A percentile compares a stretch with the other conserved stretches of the same genome.
These are phyloP conservation scores for Hydriomena furcata DNA, from an alignment of 2,888 invertebrate species.

Conservation along the genomic window DNA sequence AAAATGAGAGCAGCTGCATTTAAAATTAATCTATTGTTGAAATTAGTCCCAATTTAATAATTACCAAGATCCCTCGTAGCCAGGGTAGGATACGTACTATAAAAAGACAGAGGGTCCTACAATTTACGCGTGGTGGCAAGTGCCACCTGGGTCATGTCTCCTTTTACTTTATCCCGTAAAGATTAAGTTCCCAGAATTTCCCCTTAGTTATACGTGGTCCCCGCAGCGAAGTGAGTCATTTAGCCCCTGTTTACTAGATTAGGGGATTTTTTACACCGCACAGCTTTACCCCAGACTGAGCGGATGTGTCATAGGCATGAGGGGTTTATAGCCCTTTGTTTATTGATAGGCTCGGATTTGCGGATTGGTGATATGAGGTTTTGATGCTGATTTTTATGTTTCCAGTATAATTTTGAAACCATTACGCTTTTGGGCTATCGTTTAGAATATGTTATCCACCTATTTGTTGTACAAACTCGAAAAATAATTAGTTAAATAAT, in stretches of 20 bases:
- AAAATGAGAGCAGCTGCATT: slow-evolving; percentile 19
- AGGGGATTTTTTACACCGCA: slow-evolving; percentile 79
- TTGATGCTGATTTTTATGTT: slow-evolving; percentile 22
- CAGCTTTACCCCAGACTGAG: slow-evolving; percentile 64
- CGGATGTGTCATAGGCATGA: slow-evolving; percentile 65
- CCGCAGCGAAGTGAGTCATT: slow-evolving; percentile 80
- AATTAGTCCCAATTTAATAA: slow-evolving; percentile 66
- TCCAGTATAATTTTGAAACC: slow-evolving; percentile 4
- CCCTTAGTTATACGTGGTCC: slow-evolving; percentile 60
- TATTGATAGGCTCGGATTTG: slow-evolving; percentile 59
- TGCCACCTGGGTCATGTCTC: slow-evolving; percentile 81
- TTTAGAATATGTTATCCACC: too few relatives aligned
- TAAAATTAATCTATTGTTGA: slow-evolving; percentile 55
- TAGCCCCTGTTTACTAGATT: slow-evolving; percentile 82
- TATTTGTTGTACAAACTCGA: too few relatives aligned
- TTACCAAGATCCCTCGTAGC: slow-evolving; percentile 55
- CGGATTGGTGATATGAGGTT: slow-evolving; percentile 45
- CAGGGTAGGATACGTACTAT: slow-evolving; percentile 50
- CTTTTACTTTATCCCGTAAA: slow-evolving; percentile 81
- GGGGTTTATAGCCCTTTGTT: slow-evolving; percentile 58
- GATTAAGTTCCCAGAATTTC: slow-evolving; percentile 79
- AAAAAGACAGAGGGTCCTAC: slow-evolving; percentile 69
- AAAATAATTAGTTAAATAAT: too few relatives aligned
- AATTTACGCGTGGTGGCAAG: slow-evolving; percentile 67
- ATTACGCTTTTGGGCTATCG: neutral